phyloP scores from a whole-genome alignment of 2,888 invertebrate species.

The Erebia aethiops region DNA sequence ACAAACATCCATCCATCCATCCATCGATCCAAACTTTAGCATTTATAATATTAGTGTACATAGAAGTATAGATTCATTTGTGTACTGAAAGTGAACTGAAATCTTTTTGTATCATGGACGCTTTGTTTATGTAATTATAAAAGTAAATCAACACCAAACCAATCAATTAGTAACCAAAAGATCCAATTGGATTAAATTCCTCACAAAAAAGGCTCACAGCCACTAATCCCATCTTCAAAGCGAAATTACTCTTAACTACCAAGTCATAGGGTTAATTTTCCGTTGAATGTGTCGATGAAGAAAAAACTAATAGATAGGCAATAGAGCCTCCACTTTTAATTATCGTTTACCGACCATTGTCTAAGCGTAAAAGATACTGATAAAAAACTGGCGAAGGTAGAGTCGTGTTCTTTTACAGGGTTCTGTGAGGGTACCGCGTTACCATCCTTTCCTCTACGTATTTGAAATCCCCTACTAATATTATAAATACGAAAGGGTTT shows the following conservation, averaged over 20 bases:
- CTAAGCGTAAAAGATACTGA: slow-evolving; percentile 50
- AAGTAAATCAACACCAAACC: slow-evolving; percentile 47
- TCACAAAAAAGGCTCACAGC: slow-evolving; percentile 49
- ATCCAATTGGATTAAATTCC: slow-evolving; percentile 60
- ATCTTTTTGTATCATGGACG: not conserved
- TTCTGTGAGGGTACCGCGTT: not conserved
- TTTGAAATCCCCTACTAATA: too few relatives aligned
- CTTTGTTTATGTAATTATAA: slow-evolving; percentile 31
- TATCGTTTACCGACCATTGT: slow-evolving; percentile 72
- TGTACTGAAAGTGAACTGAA: too few relatives aligned
- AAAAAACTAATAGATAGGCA: slow-evolving; percentile 55
- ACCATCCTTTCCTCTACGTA: too few relatives aligned
- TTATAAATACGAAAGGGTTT: too few relatives aligned
- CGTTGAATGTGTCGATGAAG: slow-evolving; percentile 9
- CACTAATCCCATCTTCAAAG: not conserved
- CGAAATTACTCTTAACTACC: not conserved
- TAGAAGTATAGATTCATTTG: too few relatives aligned
- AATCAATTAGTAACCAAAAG: slow-evolving; percentile 73
- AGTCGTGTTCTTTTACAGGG: not conserved
- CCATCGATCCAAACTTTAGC: too few relatives aligned
- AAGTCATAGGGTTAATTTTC: not conserved
- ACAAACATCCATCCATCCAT: too few relatives aligned
- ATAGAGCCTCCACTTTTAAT: slow-evolving; percentile 70
- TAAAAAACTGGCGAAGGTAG: slow-evolving; percentile 41
- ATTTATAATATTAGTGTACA: not conserved